Evolutionary conservation across 2,888 invertebrate species (phyloP), one percentile per base, ranked within the genome.

Genomic region (Ypsolopha scabrella): DNA sequence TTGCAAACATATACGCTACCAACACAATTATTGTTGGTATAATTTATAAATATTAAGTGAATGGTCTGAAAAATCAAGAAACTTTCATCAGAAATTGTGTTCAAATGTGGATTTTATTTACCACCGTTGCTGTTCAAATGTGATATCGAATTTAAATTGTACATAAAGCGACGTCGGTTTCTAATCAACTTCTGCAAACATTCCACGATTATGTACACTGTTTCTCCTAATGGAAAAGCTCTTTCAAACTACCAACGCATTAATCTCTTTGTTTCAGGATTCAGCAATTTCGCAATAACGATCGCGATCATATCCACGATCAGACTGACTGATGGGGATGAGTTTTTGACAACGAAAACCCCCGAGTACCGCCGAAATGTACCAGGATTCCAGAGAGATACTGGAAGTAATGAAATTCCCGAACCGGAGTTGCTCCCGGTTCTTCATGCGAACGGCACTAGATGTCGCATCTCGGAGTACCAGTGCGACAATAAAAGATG

Each of bases 391-490:
- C 75, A 73, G 57, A 72, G 71, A 53, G 79, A 78, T 53, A 61
- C 63, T 52, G 63, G 68, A 2, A 55, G 50, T 50, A 73, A 69
- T 55, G 70, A 74, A 35, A 65, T 82, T 36, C 72, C 78, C 9
- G 81, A 81, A 55, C 80, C 85, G 13, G 80, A 82, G 60, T 61
- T 73, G 10, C 63, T 87, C 48, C 82, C 83, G 6, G 79, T 85
- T 34, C 58, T 82, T 35, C 87, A 82, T 57, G 80, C 74, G 38
- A 83, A 86, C 52, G 82, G 81, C 55, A 80, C 85, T 38, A 74
- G 83, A 62, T 92, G 92, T 71, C 88, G 90, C 55, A 85, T 90
- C 61, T 90, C 91, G 6, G 92, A 93, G 70, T 91, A 91, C 71
- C 81, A 88, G 58, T 93, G 93, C 68, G 75, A 82, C 53, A 92